phyloP scores from a whole-genome alignment of 2,797 vertebrate genomes.

The Nothura maculosa region DNA sequence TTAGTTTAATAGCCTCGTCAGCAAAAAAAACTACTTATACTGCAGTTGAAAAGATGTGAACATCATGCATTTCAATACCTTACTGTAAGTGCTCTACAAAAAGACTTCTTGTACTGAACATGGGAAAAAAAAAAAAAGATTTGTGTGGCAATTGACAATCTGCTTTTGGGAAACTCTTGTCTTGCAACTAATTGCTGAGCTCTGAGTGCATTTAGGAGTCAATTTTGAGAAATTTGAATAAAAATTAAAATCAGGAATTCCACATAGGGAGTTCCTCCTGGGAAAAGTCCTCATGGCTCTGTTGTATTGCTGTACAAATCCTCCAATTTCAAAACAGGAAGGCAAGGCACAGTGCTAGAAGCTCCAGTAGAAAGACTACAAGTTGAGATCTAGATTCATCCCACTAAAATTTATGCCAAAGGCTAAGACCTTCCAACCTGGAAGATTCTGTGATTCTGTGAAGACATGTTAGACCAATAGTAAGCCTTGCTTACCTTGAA shows the following conservation, averaged over 20 bases:
- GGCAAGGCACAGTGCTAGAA: not conserved
- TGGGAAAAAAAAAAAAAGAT: not conserved
- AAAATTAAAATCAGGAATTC: not conserved
- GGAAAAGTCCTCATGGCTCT: not conserved
- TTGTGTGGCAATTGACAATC: not conserved
- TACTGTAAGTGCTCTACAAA: not conserved
- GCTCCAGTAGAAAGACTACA: not conserved
- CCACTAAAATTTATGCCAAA: not conserved
- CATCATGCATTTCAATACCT: not conserved
- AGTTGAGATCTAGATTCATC: not conserved
- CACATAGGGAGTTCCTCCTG: not conserved
- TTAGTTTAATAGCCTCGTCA: not conserved
- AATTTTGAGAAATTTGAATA: not conserved
- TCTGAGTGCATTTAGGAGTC: not conserved
- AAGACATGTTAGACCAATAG: accelerated
- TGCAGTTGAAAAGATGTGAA: not conserved
- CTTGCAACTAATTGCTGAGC: not conserved
- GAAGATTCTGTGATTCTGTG: too few relatives aligned
- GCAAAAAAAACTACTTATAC: not conserved
- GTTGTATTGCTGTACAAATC: not conserved
- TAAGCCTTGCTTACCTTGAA: not conserved
- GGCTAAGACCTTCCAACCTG: too few relatives aligned
- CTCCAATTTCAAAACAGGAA: not conserved
- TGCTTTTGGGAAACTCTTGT: not conserved
- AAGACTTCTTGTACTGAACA: not conserved